Evolutionary conservation across 2,113 vertebrate species (phyloP), one percentile per base, ranked within the genome.

Genomic region (Pachycephala philippinensis): DNA sequence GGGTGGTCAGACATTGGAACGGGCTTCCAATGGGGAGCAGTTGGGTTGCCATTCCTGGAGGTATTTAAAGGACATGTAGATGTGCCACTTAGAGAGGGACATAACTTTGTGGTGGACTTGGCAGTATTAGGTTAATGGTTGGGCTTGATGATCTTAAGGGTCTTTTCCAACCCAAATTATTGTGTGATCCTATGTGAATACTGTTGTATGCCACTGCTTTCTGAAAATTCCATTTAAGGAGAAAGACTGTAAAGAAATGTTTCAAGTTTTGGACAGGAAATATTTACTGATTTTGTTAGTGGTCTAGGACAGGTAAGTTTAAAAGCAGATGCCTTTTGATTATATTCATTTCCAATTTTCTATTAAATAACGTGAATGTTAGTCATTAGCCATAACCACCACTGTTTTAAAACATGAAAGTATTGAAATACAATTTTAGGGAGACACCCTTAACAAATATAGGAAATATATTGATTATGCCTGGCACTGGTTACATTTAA

Each of bases 71-170:
- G 3, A 31, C 13, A 13, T 14, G 4, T 17, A 30, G 15, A 30
- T 14, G 13, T 47, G 16, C 11, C 27, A 44, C 45, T 60, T 23
- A 59, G 13, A 59, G 33, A 66, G 22, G 24, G 14, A 44, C 9
- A 24, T 30, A 33, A 44, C 66, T 65, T 59, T 52, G 18, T 30
- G 33, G 11, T 13, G 18, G 37, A 45, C 23, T 45, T 44, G 13
- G 23, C 10, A 52, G 27, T 52, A 19, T 31, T n/a, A 7, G 11
- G 13, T 39, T 45, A 45, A 39, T 68, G 7, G 7, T 26, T 35
- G 18, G 37, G 12, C 39, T 66, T 0, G 1, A 39, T 52, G 28
- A 45, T 8, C 37, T n/a, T n/a, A n/a, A 59, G 7, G 6, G 1
- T 30, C 10, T 59, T 59, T 74, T 52, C 19, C 19, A 66, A 24